Evolutionary conservation across 2,888 invertebrate species (phyloP).

Genomic region (Drosophila infuscata): DNA sequence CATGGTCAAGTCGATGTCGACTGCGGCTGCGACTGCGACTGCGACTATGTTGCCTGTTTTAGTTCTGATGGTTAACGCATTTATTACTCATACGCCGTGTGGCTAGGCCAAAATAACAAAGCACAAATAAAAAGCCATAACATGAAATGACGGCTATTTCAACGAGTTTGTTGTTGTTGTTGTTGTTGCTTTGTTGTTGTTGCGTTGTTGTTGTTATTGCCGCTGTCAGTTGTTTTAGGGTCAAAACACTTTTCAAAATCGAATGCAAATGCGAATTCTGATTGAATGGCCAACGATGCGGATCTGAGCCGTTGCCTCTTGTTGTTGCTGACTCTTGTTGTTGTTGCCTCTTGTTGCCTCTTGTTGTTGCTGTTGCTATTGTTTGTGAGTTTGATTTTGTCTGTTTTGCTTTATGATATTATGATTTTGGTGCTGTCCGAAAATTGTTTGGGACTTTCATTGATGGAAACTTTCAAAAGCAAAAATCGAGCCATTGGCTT

Average conservation of each 20-base stretch:
- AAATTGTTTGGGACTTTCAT: constrained; percentile 64
- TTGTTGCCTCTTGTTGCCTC: neutral
- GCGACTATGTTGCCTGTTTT: constrained; percentile 23
- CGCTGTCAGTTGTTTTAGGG: constrained; percentile 56
- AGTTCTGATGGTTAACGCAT: constrained; percentile 51
- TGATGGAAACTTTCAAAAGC: constrained; percentile 78
- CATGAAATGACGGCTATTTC: constrained; percentile 24
- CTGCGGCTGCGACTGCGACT: constrained; percentile 3
- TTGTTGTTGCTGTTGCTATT: constrained; percentile 20
- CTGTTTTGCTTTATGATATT: constrained; percentile 38
- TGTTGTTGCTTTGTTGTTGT: constrained; percentile 7
- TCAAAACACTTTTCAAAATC: constrained; percentile 66
- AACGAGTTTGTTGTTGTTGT: constrained; percentile 7
- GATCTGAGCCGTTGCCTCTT: constrained; percentile 45
- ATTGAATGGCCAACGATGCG: constrained; percentile 56
- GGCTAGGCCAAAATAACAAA: constrained; percentile 24
- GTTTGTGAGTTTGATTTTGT: constrained; percentile 24
- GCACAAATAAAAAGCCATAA: neutral
- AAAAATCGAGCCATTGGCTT: constrained; percentile 41
- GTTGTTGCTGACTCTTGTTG: neutral
- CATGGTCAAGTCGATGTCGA: constrained; percentile 8
- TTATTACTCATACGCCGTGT: constrained; percentile 69
- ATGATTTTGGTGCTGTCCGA: constrained; percentile 26
- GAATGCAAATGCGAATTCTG: constrained; percentile 57
- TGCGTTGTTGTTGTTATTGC: constrained; percentile 3